These are phyloP conservation scores for Caenorhabditis auriculariae DNA, from an alignment of 2,888 invertebrate species.

Conservation along the genomic window DNA sequence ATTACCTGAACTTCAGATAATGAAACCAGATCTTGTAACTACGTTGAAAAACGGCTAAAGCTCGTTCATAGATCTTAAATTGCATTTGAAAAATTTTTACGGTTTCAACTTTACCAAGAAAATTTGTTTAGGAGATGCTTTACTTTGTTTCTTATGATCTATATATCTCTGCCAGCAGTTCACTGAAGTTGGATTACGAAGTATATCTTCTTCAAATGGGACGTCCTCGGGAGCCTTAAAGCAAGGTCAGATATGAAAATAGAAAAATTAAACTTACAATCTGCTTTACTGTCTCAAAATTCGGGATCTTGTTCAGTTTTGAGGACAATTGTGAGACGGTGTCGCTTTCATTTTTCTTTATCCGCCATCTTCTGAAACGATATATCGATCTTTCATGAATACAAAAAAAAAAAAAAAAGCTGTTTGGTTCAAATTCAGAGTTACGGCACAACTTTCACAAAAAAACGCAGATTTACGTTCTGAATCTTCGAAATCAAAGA, in stretches of 20 bases:
- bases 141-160: slow-evolving; percentile 82
- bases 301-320: slow-evolving; percentile 12
- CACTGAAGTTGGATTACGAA: slow-evolving; percentile 93
- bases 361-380: slow-evolving; percentile 12
- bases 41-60: slow-evolving; percentile 92
- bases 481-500: no score
- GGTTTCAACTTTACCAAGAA: slow-evolving; percentile 72
- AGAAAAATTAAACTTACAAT: slow-evolving; percentile 14
- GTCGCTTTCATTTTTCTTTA: slow-evolving; percentile 9
- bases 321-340: background rate
- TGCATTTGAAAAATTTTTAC: slow-evolving; percentile 62
- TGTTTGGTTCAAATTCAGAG: no score
- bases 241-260: background rate
- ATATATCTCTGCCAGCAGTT: slow-evolving; percentile 98
- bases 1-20: slow-evolving; percentile 82
- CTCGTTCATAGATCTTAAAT: slow-evolving; percentile 81
- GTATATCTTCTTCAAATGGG: slow-evolving; percentile 96
- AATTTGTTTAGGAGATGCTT: slow-evolving; percentile 69
- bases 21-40: slow-evolving; percentile 95
- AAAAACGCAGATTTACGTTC: no score
- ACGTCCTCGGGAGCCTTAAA: slow-evolving; percentile 81
- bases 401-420: no score
- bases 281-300: slow-evolving; percentile 13
- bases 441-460: no score
- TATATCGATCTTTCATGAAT: no score